These are phyloP conservation scores for Vespertilio murinus DNA, from an alignment of 2,797 vertebrate genomes.

Conservation along the genomic window DNA sequence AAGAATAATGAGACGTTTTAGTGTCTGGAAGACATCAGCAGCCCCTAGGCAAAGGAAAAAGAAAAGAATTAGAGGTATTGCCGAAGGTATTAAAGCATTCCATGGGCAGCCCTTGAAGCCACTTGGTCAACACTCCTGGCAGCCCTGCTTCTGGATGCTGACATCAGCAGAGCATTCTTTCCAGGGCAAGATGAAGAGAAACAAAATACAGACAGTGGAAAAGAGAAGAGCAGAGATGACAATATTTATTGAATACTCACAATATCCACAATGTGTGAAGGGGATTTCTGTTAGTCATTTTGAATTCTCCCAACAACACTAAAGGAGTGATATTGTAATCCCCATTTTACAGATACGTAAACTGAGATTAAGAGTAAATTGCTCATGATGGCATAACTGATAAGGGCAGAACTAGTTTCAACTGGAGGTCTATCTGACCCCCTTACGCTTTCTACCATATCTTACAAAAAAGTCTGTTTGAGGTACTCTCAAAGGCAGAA, in stretches of 20 bases:
- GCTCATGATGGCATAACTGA: neutral
- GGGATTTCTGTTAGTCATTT: neutral
- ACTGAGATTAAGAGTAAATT: neutral
- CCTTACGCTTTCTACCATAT: neutral
- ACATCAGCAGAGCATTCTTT: neutral
- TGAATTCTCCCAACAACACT: neutral
- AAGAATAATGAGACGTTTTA: neutral
- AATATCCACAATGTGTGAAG: neutral
- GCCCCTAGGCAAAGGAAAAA: neutral
- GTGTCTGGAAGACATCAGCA: constrained; percentile 17
- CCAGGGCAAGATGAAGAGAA: neutral
- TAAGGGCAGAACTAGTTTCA: neutral
- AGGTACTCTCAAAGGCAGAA: neutral
- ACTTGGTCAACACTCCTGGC: neutral
- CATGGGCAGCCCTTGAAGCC: neutral
- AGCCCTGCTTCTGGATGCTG: neutral
- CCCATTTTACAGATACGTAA: neutral
- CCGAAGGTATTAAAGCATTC: constrained; percentile 34
- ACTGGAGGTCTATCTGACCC: neutral
- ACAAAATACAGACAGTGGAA: neutral
- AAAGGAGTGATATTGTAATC: neutral
- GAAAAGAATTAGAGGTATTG: neutral
- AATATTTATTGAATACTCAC: neutral
- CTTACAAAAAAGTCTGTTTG: neutral
- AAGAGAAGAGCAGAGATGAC: neutral